Percentiles rank a stretch among this genome's conserved stretches.
Evolutionary conservation across 2,888 invertebrate species (phyloP).

Genomic region (Poecilus cupreus): DNA sequence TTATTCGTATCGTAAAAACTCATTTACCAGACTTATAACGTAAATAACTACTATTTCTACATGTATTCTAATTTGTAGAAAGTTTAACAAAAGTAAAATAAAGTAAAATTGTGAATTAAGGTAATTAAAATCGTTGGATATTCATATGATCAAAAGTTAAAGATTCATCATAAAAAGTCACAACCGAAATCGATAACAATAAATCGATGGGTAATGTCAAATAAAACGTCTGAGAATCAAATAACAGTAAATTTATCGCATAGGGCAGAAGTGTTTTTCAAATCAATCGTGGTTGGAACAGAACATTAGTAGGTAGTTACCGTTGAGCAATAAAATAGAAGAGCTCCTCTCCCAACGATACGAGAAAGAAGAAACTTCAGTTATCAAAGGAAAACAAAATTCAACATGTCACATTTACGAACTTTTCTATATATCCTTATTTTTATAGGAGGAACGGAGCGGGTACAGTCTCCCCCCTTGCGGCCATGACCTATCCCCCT

Average conservation of each 20-base stretch:
- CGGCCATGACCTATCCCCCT: conserved; percentile 18
- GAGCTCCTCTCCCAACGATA: not conserved
- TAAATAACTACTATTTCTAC: too few relatives aligned
- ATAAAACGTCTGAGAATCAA: not conserved
- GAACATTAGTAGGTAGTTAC: conserved; percentile 20
- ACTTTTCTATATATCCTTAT: conserved; percentile 68
- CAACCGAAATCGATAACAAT: not conserved
- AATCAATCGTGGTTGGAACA: not conserved
- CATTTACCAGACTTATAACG: too few relatives aligned
- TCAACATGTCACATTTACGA: conserved; percentile 70
- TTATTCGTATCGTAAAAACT: too few relatives aligned
- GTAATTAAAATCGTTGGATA: too few relatives aligned
- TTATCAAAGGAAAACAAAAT: conserved; percentile 65
- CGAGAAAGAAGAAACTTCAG: conserved; percentile 34
- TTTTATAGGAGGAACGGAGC: conserved; percentile 61
- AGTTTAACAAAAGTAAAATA: too few relatives aligned
- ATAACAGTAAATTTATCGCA: not conserved
- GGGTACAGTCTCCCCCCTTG: not conserved
- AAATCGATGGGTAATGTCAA: not conserved
- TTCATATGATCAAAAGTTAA: too few relatives aligned
- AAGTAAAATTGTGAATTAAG: too few relatives aligned
- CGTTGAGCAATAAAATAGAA: conserved; percentile 3
- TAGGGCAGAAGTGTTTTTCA: not conserved
- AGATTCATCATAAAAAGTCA: too few relatives aligned
- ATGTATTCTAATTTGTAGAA: too few relatives aligned